Evolutionary conservation across 2,888 invertebrate genomes (phyloP), one percentile per base, ranked within the genome.

Genomic region (Scaptomyza caliginosa): DNA sequence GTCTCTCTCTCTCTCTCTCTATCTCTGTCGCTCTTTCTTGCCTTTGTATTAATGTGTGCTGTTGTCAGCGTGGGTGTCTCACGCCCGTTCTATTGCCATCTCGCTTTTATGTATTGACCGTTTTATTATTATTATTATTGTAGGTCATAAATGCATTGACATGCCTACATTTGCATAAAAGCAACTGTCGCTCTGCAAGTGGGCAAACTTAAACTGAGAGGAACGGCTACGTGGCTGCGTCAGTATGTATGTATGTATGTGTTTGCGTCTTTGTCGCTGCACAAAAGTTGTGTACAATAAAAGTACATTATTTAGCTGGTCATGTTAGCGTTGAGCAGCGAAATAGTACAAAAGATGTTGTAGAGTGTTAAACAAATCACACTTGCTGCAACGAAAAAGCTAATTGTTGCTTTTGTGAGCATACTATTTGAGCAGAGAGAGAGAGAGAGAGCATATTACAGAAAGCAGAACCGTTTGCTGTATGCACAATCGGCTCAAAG

Each of bases 61-160:
- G n/a, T 49, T 56, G 34, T 55, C 16, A 32, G 60, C 60, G 67
- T 72, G 70, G 55, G 73, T 72, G 71, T 62, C 56, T 67, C 42
- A 34, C 11, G 46, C 49, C 54, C 36, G 49, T 36, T 34, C 23
- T 72, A 28, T 51, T 46, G 52, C 57, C 64, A 52, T 71, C 64
- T 64, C 55, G 57, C 39, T 76, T 39, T 16, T 49, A 11, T 57
- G 42, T 38, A 40, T 8, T 38, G 55, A 16, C 55, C 43, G 67
- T 36, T 56, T 60, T 63, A 56, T 67, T 66, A 75, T 82, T 81
- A 82, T 81, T 81, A 75, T 82, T 81, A 82, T 81, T 81, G 85
- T 81, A 81, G 80, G 80, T 81, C 80, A 85, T 85, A 85, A 81
- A 81, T 85, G 80, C 85, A 81, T 81, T 65, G 82, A 73, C 80